Conservation (phyloP, 2,888 invertebrate genomes). For the Ischnura elegans region DNA sequence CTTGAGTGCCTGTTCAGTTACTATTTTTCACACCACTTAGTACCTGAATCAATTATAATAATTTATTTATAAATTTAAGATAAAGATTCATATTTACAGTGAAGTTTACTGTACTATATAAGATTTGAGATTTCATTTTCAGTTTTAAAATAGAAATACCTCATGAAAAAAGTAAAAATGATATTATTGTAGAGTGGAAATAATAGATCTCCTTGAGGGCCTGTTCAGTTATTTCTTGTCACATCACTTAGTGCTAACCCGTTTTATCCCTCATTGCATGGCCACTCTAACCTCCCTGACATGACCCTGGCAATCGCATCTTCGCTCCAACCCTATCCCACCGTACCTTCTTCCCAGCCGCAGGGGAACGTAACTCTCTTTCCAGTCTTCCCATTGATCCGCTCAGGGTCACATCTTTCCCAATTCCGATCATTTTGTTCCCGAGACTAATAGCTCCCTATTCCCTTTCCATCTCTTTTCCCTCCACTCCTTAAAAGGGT, state of each 20-base stretch:
- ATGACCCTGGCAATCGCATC: not conserved
- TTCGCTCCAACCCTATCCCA: not conserved
- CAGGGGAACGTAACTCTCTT: not conserved
- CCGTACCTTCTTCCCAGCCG: not conserved
- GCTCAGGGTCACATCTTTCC: slow-evolving; percentile 15
- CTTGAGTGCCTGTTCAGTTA: too few species aligned
- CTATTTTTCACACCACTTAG: too few species aligned
- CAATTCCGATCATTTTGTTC: slow-evolving; percentile 26
- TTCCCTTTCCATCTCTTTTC: not conserved
- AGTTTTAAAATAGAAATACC: too few species aligned
- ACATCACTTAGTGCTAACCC: not conserved
- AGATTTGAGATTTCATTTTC: too few species aligned
- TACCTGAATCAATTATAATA: too few species aligned
- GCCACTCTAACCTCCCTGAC: not conserved
- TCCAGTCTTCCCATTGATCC: slow-evolving; percentile 1
- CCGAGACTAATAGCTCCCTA: slow-evolving; percentile 14
- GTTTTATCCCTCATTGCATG: not conserved
- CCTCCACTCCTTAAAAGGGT: not conserved
- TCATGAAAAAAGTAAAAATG: too few species aligned
- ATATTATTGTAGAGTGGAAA: too few species aligned
- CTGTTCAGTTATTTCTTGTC: too few species aligned
- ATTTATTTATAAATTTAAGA: too few species aligned
- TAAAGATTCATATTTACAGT: too few species aligned
- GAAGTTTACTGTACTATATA: too few species aligned
- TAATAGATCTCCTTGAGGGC: too few species aligned